Evolutionary conservation across 1,140 invertebrate species (phyloP).

Genomic region (Eciton burchellii): DNA sequence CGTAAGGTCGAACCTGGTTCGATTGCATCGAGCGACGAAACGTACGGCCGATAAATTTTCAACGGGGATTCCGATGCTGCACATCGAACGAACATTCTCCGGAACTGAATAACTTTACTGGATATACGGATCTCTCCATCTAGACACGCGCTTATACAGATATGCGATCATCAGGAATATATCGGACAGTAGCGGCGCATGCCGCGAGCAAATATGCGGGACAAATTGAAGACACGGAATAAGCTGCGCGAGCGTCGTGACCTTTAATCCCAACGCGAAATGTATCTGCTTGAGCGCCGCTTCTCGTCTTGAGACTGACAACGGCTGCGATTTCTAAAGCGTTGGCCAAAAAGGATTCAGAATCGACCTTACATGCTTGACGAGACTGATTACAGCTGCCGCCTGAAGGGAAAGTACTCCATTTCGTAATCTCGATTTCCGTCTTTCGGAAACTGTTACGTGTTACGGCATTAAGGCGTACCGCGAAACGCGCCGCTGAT

Average conservation of each 20-base stretch:
- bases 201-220: slow-evolving; percentile 32
- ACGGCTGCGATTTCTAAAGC: not conserved
- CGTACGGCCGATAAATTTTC: not conserved
- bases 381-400: too few species aligned
- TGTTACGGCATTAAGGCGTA: not conserved
- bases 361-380: not conserved
- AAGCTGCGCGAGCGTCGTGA: slow-evolving; percentile 7
- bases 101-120: not conserved
- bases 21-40: not conserved
- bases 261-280: slow-evolving; percentile 12
- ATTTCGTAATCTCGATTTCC: too few species aligned
- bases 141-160: not conserved
- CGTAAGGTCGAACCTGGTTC: not conserved
- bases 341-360: not conserved
- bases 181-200: slow-evolving; percentile 18
- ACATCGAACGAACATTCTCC: not conserved
- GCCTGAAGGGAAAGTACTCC: too few species aligned
- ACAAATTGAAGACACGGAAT: slow-evolving; percentile 39
- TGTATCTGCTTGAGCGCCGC: not conserved
- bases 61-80: not conserved
- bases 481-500: not conserved
- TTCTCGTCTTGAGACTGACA: not conserved
- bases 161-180: slow-evolving; percentile 1
- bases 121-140: not conserved
- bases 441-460: too few species aligned